These are phyloP conservation scores for Empidonax alnorum DNA, from an alignment of 2,113 vertebrate genomes.

Conservation along the genomic window DNA sequence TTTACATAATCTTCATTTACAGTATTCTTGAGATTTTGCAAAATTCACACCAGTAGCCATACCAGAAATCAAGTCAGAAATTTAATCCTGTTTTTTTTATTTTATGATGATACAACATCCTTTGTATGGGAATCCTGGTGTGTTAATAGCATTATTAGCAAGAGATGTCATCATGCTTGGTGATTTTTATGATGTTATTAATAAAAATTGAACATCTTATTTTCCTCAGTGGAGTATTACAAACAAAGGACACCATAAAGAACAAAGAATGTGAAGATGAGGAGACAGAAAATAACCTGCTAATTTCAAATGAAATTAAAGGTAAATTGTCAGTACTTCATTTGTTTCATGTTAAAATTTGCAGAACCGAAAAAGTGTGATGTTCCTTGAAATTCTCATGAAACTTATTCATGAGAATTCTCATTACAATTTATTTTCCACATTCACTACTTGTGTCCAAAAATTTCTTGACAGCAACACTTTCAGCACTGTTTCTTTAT, in stretches of 20 bases:
- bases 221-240: slow-evolving; percentile 76
- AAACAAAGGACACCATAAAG: slow-evolving; percentile 68
- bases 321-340: slow-evolving; percentile 63
- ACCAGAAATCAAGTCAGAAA: background rate
- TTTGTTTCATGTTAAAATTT: background rate
- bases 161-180: background rate
- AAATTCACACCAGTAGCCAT: background rate
- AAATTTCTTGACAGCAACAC: background rate
- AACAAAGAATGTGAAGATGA: slow-evolving; percentile 70
- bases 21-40: background rate
- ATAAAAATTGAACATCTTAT: slow-evolving; percentile 26
- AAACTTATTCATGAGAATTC: background rate
- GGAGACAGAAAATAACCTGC: slow-evolving; percentile 72
- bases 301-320: slow-evolving; percentile 77
- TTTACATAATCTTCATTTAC: background rate
- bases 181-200: slow-evolving; percentile 16
- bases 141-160: background rate
- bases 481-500: background rate
- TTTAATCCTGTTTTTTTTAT: background rate
- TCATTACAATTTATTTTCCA: background rate
- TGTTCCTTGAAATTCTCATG: background rate
- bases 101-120: background rate
- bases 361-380: background rate
- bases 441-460: background rate
- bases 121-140: background rate